These are phyloP conservation scores for Drosophila demipolita DNA, from an alignment of 2,888 invertebrate genomes.

Conservation along the genomic window DNA sequence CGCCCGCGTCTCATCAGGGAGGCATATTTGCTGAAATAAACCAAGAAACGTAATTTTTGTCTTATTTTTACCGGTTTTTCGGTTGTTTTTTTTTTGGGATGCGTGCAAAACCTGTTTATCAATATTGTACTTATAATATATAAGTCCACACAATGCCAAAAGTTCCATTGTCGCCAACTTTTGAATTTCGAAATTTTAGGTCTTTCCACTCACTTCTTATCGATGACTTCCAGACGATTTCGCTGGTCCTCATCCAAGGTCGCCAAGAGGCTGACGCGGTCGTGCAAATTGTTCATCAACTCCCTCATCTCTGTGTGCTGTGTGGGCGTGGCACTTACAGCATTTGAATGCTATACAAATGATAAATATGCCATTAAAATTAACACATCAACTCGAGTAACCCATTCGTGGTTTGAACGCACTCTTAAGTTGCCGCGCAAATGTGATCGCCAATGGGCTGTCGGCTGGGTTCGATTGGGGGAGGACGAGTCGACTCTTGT, in stretches of 20 bases:
- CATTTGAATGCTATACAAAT: slow-evolving; percentile 7
- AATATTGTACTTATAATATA: background rate
- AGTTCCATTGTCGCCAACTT: slow-evolving; percentile 17
- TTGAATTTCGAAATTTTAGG: background rate
- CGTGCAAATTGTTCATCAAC: slow-evolving; percentile 81
- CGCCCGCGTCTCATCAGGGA: slow-evolving; percentile 23
- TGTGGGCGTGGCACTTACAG: background rate
- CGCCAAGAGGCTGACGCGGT: slow-evolving; percentile 82
- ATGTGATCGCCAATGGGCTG: slow-evolving; percentile 3
- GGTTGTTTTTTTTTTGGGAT: slow-evolving; percentile 22
- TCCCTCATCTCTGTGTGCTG: slow-evolving; percentile 68
- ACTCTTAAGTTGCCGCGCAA: slow-evolving; percentile 52
- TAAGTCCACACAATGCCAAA: slow-evolving; percentile 20
- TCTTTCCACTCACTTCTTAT: slow-evolving; percentile 83
- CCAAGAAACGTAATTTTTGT: slow-evolving; percentile 6
- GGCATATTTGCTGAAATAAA: slow-evolving; percentile 35
- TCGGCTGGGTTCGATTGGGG: background rate
- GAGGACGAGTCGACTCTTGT: background rate
- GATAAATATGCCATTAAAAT: background rate
- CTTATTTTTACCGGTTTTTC: slow-evolving; percentile 48
- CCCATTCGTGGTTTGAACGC: slow-evolving; percentile 49
- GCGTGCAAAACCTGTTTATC: slow-evolving; percentile 49
- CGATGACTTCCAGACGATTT: slow-evolving; percentile 82
- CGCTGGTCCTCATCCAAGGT: slow-evolving; percentile 84
- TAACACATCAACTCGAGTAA: background rate